phyloP scores from a whole-genome alignment of 2,888 invertebrate genomes.

The Drosophila setosimentum region DNA sequence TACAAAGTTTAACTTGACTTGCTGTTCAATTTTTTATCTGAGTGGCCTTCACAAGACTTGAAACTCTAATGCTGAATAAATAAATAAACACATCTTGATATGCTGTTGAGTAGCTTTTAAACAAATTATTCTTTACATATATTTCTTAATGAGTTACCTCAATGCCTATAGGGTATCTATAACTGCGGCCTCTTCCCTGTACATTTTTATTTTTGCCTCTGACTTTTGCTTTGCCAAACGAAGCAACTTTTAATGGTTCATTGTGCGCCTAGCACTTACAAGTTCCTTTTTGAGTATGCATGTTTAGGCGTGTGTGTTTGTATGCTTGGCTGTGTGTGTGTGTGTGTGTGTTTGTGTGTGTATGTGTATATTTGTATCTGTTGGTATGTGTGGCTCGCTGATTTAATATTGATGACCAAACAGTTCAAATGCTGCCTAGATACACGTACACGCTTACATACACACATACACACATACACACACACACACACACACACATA shows the following conservation, averaged over 20 bases:
- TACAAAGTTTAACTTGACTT: not conserved
- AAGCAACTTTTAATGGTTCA: slow-evolving; percentile 78
- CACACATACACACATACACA: slow-evolving; percentile 6
- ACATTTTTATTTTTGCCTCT: slow-evolving; percentile 29
- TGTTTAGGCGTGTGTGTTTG: slow-evolving; percentile 10
- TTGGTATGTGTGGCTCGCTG: slow-evolving; percentile 66
- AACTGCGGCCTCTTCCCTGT: slow-evolving; percentile 8
- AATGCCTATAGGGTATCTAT: not conserved
- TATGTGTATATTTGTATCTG: slow-evolving; percentile 37
- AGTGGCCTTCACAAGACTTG: not conserved
- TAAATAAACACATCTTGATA: not conserved
- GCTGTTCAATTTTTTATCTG: not conserved
- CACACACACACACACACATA: slow-evolving; percentile 8
- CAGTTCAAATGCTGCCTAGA: slow-evolving; percentile 71
- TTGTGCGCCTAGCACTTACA: slow-evolving; percentile 70
- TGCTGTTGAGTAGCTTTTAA: not conserved
- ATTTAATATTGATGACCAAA: slow-evolving; percentile 79
- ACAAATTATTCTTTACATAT: not conserved
- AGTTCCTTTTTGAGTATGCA: slow-evolving; percentile 46
- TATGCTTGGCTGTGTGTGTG: slow-evolving; percentile 1
- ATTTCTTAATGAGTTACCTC: not conserved
- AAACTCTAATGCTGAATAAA: not conserved
- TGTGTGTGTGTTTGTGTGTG: slow-evolving; percentile 12
- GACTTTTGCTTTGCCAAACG: slow-evolving; percentile 58
- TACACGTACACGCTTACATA: slow-evolving; percentile 28